Evolutionary conservation across 2,888 invertebrate species (phyloP).

Genomic region (Oscheius myriophilus): DNA sequence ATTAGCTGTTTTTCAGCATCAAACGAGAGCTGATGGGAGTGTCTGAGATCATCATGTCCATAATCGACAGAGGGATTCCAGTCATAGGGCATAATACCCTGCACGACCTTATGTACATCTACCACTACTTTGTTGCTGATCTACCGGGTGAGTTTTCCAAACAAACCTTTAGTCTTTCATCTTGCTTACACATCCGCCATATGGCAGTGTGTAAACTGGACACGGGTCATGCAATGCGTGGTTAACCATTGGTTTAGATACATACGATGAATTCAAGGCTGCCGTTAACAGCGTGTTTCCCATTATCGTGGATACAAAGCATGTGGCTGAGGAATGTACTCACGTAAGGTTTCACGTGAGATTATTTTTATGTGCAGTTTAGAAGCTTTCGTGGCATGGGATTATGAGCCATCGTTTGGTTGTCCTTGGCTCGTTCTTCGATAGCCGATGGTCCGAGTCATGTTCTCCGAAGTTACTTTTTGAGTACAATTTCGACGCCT

Average conservation of each 20-base stretch:
- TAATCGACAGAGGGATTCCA: slow-evolving; percentile 15
- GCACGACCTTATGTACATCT: slow-evolving; percentile 38
- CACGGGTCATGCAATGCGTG: background rate
- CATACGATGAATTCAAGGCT: slow-evolving; percentile 36
- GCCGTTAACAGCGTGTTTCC: slow-evolving; percentile 29
- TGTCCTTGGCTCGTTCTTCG: slow-evolving; percentile 20
- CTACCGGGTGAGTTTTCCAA: slow-evolving; percentile 32
- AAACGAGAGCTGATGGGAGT: slow-evolving; percentile 22
- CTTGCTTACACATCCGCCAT: too few species aligned
- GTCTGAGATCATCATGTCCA: slow-evolving; percentile 24
- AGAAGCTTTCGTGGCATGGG: slow-evolving; percentile 24
- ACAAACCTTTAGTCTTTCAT: too few species aligned
- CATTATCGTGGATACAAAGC: slow-evolving; percentile 37
- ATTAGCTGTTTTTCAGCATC: slow-evolving; percentile 7
- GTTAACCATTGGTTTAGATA: slow-evolving; percentile 23
- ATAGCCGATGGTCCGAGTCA: background rate
- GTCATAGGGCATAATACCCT: slow-evolving; percentile 39
- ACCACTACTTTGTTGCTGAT: slow-evolving; percentile 38
- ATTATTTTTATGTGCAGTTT: background rate
- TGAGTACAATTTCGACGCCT: background rate
- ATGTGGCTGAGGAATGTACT: slow-evolving; percentile 34
- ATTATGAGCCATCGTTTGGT: slow-evolving; percentile 19
- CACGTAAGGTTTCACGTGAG: slow-evolving; percentile 7
- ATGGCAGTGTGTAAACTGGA: too few species aligned
- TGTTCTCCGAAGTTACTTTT: slow-evolving; percentile 10